Conservation (phyloP, 2,113 vertebrate genomes). For the Psammodynastes pulverulentus region DNA sequence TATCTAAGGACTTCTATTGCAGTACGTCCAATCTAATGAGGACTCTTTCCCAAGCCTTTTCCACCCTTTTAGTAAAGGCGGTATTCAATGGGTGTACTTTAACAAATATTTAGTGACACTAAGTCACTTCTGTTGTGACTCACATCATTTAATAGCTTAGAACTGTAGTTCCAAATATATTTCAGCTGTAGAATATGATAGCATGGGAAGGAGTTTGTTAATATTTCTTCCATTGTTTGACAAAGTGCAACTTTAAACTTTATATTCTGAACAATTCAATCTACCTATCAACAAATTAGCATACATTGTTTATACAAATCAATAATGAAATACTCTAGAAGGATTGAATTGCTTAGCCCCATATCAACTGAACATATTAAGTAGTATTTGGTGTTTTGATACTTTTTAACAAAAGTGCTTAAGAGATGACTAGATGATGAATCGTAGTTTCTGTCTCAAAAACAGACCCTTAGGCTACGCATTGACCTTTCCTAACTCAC, state of each 20-base stretch:
- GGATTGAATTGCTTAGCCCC: not conserved
- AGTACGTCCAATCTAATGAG: not conserved
- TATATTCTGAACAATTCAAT: not conserved
- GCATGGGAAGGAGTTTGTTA: rapidly evolving
- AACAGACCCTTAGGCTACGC: too few relatives aligned
- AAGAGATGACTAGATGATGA: not conserved
- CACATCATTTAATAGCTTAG: not conserved
- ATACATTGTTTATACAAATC: not conserved
- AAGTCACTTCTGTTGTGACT: not conserved
- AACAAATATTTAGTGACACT: not conserved
- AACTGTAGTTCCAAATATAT: not conserved
- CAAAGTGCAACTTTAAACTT: not conserved
- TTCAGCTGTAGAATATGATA: not conserved
- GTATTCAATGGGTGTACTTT: not conserved
- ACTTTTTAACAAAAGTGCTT: not conserved
- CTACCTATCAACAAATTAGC: not conserved
- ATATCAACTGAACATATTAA: not conserved
- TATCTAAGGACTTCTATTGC: not conserved
- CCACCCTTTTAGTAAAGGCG: not conserved
- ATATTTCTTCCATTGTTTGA: not conserved
- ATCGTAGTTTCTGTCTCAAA: not conserved
- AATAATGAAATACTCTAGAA: not conserved
- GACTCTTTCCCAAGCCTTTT: not conserved
- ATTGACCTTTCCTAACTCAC: not conserved
- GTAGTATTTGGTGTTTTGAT: not conserved